Evolutionary conservation across 2,888 invertebrate genomes (phyloP), one percentile per base, ranked within the genome.

Genomic region (Graphium colonna): DNA sequence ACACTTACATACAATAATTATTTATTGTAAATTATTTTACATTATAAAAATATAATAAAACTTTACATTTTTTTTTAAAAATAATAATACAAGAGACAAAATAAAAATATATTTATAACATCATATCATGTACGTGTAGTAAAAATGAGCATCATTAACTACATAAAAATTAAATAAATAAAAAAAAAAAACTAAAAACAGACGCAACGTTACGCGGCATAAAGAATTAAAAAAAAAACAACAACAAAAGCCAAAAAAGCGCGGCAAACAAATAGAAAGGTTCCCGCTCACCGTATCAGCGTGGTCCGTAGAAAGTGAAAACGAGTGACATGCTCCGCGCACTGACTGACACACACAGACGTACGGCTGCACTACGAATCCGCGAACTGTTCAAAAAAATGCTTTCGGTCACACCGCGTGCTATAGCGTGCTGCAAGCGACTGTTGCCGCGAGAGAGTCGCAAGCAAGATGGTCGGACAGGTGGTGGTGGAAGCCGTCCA

Each of bases 241-340:
- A 33, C 3, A 33, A 9, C 3, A 1, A 21, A 21, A 10, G 0
- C 12, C 12, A 28, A 10, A 18, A 9, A 48, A 33, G 10, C 28
- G 46, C 52, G 47, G 21, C 28, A 48, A 41, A 42, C 38, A 28
- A 48, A 48, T 48, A 43, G 43, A 53, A 48, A 43, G 47, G 48
- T 43, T n/a, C 10, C 12, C 47, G 26, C 52, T 52, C 52, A 52
- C 52, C 52, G 31, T 45, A 5, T 40, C 40, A 45, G 40, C 46
- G 52, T 46, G 46, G 26, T 45, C 31, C 69, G 76, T 80, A 78
- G 87, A 87, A 86, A 86, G 87, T 83, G 86, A 86, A 87, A 84
- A 73, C 75, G 68, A 60, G 69, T 64, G 64, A 80, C 86, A 86
- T 83, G 63, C 82, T 76, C 72, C 74, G 73, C 73, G 69, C 79